Percentiles rank a stretch among this genome's conserved stretches.
Conservation (phyloP, 2,113 vertebrate genomes). For the Chauna torquata region DNA sequence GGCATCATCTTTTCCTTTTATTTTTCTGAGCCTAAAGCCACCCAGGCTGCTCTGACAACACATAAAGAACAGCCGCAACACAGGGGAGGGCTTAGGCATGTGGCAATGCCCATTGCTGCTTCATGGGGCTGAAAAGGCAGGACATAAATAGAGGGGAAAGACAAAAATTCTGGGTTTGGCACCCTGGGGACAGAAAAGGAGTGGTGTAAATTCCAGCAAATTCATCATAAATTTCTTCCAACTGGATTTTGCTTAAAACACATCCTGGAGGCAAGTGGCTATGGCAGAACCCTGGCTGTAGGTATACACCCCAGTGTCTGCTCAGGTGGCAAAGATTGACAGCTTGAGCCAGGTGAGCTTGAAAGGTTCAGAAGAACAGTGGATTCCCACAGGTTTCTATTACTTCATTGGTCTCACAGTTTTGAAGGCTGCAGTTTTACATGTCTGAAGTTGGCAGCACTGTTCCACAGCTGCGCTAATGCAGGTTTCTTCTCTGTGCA, state of each 20-base stretch:
- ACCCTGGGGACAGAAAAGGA: neutral
- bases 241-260: neutral
- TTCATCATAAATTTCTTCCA: neutral
- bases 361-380: neutral
- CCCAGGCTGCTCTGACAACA: neutral
- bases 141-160: neutral
- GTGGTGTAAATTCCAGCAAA: rapidly evolving
- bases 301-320: neutral
- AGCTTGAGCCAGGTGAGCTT: neutral
- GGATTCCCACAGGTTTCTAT: neutral
- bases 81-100: rapidly evolving
- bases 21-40: neutral
- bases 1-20: neutral
- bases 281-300: neutral
- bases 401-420: neutral
- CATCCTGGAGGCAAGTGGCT: neutral
- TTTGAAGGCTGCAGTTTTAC: neutral
- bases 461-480: rapidly evolving
- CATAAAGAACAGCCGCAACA: neutral
- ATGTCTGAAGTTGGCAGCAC: neutral
- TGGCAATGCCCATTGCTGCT: neutral
- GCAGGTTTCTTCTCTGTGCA: rapidly evolving
- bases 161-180: neutral
- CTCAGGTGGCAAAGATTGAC: neutral
- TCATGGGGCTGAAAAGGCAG: neutral